Evolutionary conservation across 2,888 invertebrate species (phyloP).

Genomic region (Stenchaetothrips biformis): DNA sequence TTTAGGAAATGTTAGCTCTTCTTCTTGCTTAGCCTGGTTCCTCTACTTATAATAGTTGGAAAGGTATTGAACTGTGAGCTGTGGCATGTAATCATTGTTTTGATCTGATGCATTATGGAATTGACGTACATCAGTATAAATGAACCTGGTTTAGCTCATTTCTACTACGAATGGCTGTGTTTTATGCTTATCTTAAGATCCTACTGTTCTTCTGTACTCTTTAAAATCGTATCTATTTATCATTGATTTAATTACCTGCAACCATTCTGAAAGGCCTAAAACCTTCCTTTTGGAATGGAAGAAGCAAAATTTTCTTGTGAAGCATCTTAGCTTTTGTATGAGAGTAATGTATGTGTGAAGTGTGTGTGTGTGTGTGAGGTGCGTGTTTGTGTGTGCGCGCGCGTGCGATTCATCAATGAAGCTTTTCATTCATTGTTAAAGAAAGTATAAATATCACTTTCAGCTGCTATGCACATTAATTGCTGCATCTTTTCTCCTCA

Average conservation of each 20-base stretch:
- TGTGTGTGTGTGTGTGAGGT: too few relatives aligned
- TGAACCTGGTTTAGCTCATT: neutral
- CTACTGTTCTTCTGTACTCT: neutral
- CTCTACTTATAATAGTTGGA: too few relatives aligned
- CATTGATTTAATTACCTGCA: neutral
- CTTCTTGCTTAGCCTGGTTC: too few relatives aligned
- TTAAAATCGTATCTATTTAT: neutral
- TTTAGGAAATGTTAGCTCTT: too few relatives aligned
- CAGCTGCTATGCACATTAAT: too few relatives aligned
- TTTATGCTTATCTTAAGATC: constrained; percentile 13
- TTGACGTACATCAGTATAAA: constrained; percentile 3
- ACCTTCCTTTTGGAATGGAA: neutral
- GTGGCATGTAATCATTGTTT: neutral
- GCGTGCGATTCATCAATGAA: too few relatives aligned
- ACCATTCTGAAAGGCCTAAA: neutral
- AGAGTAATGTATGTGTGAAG: too few relatives aligned
- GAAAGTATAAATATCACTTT: too few relatives aligned
- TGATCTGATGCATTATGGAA: neutral
- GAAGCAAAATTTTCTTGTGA: neutral
- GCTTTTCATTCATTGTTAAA: too few relatives aligned
- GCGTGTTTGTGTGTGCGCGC: too few relatives aligned
- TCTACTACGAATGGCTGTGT: constrained; percentile 23
- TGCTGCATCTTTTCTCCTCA: too few relatives aligned
- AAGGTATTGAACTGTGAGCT: neutral
- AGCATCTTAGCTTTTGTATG: too few relatives aligned